Evolutionary conservation across 2,888 invertebrate species (phyloP).

Genomic region (Notodromas monacha): DNA sequence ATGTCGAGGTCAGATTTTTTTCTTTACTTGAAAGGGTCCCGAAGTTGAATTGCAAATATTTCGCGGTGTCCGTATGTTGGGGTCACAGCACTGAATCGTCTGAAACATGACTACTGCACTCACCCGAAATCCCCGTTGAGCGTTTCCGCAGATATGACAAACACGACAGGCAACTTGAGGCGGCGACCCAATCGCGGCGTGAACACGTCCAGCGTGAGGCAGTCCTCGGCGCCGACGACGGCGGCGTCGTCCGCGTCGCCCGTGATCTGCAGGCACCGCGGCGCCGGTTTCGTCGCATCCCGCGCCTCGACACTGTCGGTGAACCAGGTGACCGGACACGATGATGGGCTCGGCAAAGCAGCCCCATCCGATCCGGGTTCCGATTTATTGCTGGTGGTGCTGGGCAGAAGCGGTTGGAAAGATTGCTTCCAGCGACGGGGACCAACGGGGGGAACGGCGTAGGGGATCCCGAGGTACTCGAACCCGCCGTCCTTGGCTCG

Average conservation of each 20-base stretch:
- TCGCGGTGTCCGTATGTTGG: no score
- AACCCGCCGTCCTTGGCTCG: constrained; percentile 43
- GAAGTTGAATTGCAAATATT: no score
- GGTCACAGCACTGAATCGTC: no score
- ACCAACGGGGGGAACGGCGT: constrained; percentile 12
- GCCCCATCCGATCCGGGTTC: no score
- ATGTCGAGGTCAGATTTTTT: no score
- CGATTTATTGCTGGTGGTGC: no score
- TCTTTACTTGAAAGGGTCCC: no score
- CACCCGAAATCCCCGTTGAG: constrained; percentile 7
- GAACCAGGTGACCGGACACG: constrained; percentile 10
- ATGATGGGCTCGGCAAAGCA: no score
- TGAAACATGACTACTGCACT: constrained; percentile 5
- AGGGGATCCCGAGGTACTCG: constrained; percentile 15
- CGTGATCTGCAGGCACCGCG: constrained; percentile 33
- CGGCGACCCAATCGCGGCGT: constrained; percentile 46
- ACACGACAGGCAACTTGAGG: constrained; percentile 42
- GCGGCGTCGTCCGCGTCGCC: constrained; percentile 30
- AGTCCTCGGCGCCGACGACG: constrained; percentile 42
- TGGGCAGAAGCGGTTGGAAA: no score
- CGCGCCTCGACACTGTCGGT: constrained; percentile 9
- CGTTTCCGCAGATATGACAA: constrained; percentile 28
- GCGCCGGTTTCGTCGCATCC: constrained; percentile 9
- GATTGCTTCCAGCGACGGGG: constrained; percentile 9
- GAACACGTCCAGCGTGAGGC: constrained; percentile 43